Base-by-base conservation (phyloP, 2,113 vertebrate species). In the Cyprinodon tularosa region DNA sequence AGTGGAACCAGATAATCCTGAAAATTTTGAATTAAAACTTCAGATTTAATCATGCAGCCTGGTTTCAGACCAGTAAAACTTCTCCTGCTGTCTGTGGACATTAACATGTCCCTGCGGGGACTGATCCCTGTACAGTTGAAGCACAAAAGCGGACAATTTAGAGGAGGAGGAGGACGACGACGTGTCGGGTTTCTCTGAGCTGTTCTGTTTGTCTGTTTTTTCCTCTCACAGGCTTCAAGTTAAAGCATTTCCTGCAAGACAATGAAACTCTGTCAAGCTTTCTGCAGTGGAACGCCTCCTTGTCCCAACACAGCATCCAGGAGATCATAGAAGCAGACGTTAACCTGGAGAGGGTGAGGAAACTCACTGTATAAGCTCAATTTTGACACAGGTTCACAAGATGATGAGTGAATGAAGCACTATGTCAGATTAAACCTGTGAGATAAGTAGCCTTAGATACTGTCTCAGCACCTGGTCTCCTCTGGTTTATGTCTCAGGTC, bases 181-280 rank as follows among this genome's bases (percentile, higher is more conserved):
- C 65, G 59, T 6, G 9, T 80, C 63, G 0, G 39, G 67, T 74
- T 75, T 79, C 81, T 71, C 66, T 73, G 47, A 68, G 15, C 47
- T 13, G 13, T 14, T 59, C n/a, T 66, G 14, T 65, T 53, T 74
- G n/a, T 66, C 45, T 66, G 62, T 71, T 22, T 50, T n/a, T 71
- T 38, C 69, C 40, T 42, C 80, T 74, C 77, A 40, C 90, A 99
- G 98, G 94, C 71, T 92, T 99, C 89, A 97, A 94, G 86, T 86
- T 99, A 86, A 95, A 92, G 82, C 94, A 99, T 91, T 98, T 98
- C 89, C 94, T 99, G 77, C 82, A 86, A 76, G 95, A 96, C 84
- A 93, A 96, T 2, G 97, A 98, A 90, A 97, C 94, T 0, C 92
- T 99, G 80, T 95, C 96, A 37, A 85, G 78, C 45, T 98, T 99